Evolutionary conservation across 2,113 vertebrate species (phyloP), one percentile per base, ranked within the genome.

Genomic region (Typhlomys cinereus): DNA sequence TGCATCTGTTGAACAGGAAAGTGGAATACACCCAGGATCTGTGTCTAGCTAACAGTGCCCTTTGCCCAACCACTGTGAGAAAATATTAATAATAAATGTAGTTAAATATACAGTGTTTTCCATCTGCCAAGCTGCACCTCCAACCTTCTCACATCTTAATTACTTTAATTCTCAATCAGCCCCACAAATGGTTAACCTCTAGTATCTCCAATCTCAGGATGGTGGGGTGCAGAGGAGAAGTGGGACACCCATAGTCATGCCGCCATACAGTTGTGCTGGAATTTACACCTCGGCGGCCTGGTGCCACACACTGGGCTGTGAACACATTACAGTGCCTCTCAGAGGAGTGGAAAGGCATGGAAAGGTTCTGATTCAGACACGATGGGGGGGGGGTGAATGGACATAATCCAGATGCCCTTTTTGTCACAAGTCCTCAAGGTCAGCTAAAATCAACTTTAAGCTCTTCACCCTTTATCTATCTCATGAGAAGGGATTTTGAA

Each of bases 231-330:
- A 82, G 87, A 79, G 2, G 34, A n/a, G 71, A 17, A 75, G 41
- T 6, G 4, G 7, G 0, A 31, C 4, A 1, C 29, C 70, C 5
- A 17, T 18, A 17, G 48, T 25, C 64, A 23, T 2, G 11, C 7
- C 18, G 6, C 46, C n/a, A 0, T 10, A 44, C 0, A 1, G 62
- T 21, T 23, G 27, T 0, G 1, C 50, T 11, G 18, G 54, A 34
- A 34, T 17, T 5, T 27, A 15, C 6, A 69, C 44, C 7, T n/a
- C n/a, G 10, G 17, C 29, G 44, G 67, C 14, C 6, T 4, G 25
- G 11, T 27, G 34, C 41, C 8, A 2, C 29, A 48, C 1, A 4
- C 23, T 12, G 36, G 36, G 50, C 48, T 67, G 5, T 3, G 25
- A 67, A 36, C 44, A 36, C 2, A 13, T 34, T 7, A 20, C 5